A percentile compares a stretch with the other conserved stretches of the same genome.
Conservation (phyloP, 2,113 vertebrate genomes). For the Colinus virginianus region DNA sequence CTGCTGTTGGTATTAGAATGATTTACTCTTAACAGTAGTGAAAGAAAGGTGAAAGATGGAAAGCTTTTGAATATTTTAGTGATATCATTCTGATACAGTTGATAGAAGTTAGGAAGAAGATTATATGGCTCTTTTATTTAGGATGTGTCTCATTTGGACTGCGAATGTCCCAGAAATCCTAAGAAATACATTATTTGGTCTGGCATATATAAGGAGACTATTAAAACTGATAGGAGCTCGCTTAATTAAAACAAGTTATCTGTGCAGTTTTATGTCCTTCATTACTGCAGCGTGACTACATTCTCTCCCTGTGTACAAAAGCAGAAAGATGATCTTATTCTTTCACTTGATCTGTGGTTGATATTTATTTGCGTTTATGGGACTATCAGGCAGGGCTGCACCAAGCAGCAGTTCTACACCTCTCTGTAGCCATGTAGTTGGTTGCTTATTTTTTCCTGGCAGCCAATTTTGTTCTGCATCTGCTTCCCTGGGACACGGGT, state of each 20-base stretch:
- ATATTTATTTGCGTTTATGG: background rate
- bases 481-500: background rate
- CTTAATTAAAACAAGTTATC: background rate
- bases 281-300: background rate
- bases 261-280: background rate
- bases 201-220: background rate
- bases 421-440: background rate
- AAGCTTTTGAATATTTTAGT: conserved; percentile 33
- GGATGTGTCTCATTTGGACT: background rate
- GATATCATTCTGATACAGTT: background rate
- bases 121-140: background rate
- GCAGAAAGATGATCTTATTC: background rate
- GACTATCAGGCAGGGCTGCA: background rate
- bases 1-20: background rate
- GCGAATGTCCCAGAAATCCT: background rate
- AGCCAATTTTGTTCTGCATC: background rate
- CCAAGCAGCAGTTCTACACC: background rate
- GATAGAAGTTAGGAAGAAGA: background rate
- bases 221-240: background rate
- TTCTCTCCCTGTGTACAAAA: background rate
- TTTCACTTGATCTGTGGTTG: background rate
- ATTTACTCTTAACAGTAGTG: background rate
- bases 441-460: background rate
- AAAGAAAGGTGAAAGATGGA: background rate
- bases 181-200: background rate